Evolutionary conservation across 2,113 vertebrate species (phyloP).

Genomic region (Calyptommatus sinebrachiatus): DNA sequence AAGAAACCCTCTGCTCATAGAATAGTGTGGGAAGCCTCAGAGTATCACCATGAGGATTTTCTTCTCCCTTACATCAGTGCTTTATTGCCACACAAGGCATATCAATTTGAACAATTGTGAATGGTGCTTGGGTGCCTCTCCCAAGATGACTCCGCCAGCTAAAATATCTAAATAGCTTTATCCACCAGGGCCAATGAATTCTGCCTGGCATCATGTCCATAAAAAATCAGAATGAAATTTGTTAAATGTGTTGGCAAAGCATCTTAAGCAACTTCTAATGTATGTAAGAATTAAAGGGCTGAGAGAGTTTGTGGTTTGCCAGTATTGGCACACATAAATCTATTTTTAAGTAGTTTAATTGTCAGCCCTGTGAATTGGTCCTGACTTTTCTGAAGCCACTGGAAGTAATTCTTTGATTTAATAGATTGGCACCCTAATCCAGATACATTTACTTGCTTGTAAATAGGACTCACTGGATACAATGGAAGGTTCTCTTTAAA

Average conservation of each 20-base stretch:
- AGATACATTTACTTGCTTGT: slow-evolving; percentile 5
- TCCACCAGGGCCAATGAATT: not conserved
- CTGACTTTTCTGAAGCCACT: slow-evolving; percentile 44
- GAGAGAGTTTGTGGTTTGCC: not conserved
- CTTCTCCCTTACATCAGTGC: no score
- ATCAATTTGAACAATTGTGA: no score
- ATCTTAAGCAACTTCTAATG: not conserved
- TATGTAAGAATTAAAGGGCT: not conserved
- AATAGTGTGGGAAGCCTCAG: no score
- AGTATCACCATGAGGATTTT: no score
- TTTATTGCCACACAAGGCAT: no score
- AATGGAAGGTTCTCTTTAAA: not conserved
- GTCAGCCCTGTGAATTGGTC: slow-evolving; percentile 2
- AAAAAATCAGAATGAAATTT: not conserved
- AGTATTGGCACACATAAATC: not conserved
- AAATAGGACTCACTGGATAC: slow-evolving; percentile 1
- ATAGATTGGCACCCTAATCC: slow-evolving; percentile 30
- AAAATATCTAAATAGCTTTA: no score
- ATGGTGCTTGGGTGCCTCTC: no score
- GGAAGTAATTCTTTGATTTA: slow-evolving; percentile 6
- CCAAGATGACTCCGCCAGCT: no score
- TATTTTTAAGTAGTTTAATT: not conserved
- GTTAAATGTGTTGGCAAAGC: not conserved
- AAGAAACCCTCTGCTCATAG: no score
- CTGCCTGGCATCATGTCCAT: no score